Percentiles rank a stretch among this genome's conserved stretches.
Evolutionary conservation across 1,140 invertebrate species (phyloP).

Genomic region (Monomorium pharaonis): DNA sequence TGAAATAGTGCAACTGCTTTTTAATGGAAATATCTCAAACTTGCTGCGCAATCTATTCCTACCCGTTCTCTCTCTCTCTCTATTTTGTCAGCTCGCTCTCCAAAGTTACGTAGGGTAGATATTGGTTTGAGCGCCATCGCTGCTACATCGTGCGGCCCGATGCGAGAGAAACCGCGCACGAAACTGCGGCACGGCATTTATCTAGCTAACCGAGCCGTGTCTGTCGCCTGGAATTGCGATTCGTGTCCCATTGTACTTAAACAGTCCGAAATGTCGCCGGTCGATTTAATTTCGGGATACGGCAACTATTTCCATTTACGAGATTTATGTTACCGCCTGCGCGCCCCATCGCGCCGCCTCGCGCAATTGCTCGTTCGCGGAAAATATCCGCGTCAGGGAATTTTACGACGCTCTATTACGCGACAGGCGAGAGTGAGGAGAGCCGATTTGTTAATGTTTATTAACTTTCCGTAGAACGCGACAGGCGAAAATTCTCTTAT

Average conservation of each 20-base stretch:
- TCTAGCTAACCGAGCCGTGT: constrained; percentile 69
- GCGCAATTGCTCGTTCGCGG: constrained; percentile 61
- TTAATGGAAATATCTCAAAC: constrained; percentile 53
- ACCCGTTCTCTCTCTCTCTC: not conserved
- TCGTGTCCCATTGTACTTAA: constrained; percentile 72
- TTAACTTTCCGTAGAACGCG: constrained; percentile 46
- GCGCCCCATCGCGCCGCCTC: constrained; percentile 13
- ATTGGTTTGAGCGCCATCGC: constrained; percentile 46
- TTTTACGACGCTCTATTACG: constrained; percentile 40
- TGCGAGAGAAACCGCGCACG: constrained; percentile 34
- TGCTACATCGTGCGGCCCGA: constrained; percentile 13
- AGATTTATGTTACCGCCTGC: constrained; percentile 62
- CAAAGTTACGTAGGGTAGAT: constrained; percentile 52
- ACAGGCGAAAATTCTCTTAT: constrained; percentile 43
- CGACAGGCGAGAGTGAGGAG: not conserved
- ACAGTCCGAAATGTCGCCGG: constrained; percentile 71
- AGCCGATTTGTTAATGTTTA: constrained; percentile 54
- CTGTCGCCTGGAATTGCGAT: constrained; percentile 72
- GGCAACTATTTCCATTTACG: constrained; percentile 72
- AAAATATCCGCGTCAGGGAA: constrained; percentile 54
- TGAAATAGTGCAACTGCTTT: constrained; percentile 36
- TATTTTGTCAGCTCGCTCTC: constrained; percentile 29
- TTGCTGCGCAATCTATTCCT: constrained; percentile 32
- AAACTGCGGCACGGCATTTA: constrained; percentile 65
- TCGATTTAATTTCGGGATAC: constrained; percentile 72